A percentile compares a stretch with the other conserved stretches of the same genome.
Conservation (phyloP, 2,113 vertebrate genomes). For the Gymnorhina tibicen region DNA sequence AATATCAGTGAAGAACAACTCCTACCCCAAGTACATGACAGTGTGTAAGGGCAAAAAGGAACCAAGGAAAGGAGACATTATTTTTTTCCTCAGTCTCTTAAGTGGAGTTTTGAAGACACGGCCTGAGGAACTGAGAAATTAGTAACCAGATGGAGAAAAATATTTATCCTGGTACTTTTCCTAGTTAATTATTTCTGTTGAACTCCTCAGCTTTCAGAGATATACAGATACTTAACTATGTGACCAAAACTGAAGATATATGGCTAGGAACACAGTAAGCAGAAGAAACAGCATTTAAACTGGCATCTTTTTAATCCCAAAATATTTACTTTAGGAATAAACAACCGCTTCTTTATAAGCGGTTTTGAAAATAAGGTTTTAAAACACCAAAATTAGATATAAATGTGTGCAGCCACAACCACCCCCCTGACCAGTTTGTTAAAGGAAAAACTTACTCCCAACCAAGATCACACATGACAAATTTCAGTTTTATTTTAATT, state of each 20-base stretch:
- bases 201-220: not conserved
- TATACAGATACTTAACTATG: not conserved
- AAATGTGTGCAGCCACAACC: not conserved
- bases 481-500: conserved; percentile 42
- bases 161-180: not conserved
- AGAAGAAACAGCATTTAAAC: not conserved
- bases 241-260: not conserved
- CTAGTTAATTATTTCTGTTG: not conserved
- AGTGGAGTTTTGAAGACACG: not conserved
- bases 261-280: not conserved
- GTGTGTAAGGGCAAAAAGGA: not conserved
- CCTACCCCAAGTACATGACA: not conserved
- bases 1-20: not conserved
- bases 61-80: not conserved
- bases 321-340: not conserved
- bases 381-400: not conserved
- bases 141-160: not conserved
- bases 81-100: not conserved
- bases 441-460: not conserved
- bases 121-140: not conserved
- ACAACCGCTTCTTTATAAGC: not conserved
- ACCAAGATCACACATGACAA: not conserved
- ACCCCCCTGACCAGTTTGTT: not conserved
- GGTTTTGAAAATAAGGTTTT: not conserved
- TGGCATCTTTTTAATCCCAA: not conserved